Conservation (phyloP, 2,113 vertebrate species). For the Siniperca chuatsi region DNA sequence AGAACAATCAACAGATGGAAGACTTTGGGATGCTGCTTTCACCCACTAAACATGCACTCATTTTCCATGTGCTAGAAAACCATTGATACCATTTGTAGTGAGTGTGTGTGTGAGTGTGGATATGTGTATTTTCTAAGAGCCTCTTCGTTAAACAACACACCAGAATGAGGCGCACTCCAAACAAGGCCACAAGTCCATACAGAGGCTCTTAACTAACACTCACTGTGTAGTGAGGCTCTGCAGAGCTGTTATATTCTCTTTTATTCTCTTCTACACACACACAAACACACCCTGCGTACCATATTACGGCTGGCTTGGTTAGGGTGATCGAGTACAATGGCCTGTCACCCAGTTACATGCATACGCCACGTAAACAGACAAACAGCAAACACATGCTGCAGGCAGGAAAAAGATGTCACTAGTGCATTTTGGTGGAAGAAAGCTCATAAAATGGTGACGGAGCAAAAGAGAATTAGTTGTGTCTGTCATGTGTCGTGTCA, state of each 20-base stretch:
- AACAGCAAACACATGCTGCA: slow-evolving; percentile 6
- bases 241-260: slow-evolving; percentile 72
- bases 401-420: slow-evolving; percentile 21
- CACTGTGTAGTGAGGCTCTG: slow-evolving; percentile 59
- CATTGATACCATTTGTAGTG: slow-evolving; percentile 63
- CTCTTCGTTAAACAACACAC: slow-evolving; percentile 72
- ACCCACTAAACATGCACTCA: slow-evolving; percentile 51
- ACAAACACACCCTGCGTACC: slow-evolving; percentile 39
- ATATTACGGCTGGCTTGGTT: slow-evolving; percentile 25
- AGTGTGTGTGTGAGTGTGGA: slow-evolving; percentile 34
- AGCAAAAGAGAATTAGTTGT: slow-evolving; percentile 39
- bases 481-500: slow-evolving; percentile 64
- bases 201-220: slow-evolving; percentile 74
- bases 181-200: slow-evolving; percentile 78
- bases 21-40: slow-evolving; percentile 62
- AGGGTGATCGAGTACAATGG: slow-evolving; percentile 44
- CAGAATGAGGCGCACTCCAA: slow-evolving; percentile 73
- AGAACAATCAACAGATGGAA: slow-evolving; percentile 63
- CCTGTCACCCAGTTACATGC: slow-evolving; percentile 44
- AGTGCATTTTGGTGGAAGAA: slow-evolving; percentile 12
- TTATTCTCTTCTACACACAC: slow-evolving; percentile 60
- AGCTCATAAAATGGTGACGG: slow-evolving; percentile 45
- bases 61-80: slow-evolving; percentile 63
- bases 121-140: slow-evolving; percentile 63
- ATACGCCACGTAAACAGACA: slow-evolving; percentile 34